phyloP scores from a whole-genome alignment of 1,140 invertebrate genomes.

The Condylostylus longicornis region DNA sequence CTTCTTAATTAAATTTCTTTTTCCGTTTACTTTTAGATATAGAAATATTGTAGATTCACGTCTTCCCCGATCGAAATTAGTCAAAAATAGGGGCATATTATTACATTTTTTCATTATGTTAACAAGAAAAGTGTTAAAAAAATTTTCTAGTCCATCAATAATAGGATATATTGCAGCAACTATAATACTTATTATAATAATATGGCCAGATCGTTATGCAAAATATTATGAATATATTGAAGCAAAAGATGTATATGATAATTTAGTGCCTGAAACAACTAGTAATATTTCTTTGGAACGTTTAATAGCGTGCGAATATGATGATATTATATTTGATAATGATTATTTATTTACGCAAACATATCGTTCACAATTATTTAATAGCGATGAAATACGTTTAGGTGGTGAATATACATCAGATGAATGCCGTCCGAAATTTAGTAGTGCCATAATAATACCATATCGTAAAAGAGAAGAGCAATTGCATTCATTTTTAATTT shows the following conservation, averaged over 20 bases:
- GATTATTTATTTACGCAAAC: conserved; percentile 15
- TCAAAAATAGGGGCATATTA: too few species aligned
- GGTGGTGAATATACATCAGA: conserved; percentile 37
- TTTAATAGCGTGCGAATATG: conserved; percentile 19
- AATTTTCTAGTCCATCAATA: too few species aligned
- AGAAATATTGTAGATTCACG: too few species aligned
- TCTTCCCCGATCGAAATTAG: too few species aligned
- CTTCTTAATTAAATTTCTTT: too few species aligned
- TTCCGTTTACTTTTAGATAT: too few species aligned
- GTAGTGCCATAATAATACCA: conserved; percentile 75
- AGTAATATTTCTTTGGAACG: conserved; percentile 18
- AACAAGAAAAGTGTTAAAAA: too few species aligned
- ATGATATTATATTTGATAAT: conserved; percentile 21
- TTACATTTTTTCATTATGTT: too few species aligned
- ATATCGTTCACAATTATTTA: conserved; percentile 17
- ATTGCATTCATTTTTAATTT: conserved; percentile 62
- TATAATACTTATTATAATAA: too few species aligned
- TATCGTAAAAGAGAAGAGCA: conserved; percentile 73
- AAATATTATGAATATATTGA: conserved; percentile 25
- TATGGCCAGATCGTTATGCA: conserved; percentile 24
- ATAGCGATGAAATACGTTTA: conserved; percentile 15
- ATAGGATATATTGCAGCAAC: too few species aligned
- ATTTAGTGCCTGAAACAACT: conserved; percentile 15
- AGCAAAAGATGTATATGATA: conserved; percentile 13
- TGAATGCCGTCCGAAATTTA: conserved; percentile 55